Base-by-base conservation (phyloP, 1,140 invertebrate genomes). In the Ptiloglossa arizonensis region DNA sequence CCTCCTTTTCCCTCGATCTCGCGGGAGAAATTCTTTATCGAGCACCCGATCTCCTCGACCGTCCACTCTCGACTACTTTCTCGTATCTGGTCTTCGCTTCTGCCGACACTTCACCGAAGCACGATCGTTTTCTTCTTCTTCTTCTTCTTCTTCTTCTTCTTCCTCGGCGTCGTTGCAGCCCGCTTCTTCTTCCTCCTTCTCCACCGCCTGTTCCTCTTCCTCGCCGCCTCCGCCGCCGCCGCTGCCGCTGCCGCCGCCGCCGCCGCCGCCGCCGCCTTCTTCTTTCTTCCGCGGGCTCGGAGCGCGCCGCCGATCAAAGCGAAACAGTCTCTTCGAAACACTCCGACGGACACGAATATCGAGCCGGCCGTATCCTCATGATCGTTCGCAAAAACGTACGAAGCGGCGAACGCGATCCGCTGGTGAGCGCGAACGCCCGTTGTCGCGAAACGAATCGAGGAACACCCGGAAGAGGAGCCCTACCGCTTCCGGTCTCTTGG, bases 21-120 rank as follows among this genome's bases (percentile, higher is more conserved):
- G 41, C 38, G 22, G 29, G 32, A 69, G 73, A 76, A 76, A 76
- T 76, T 76, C 73, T 76, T 76, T 76, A 76, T 76, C 73, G 73
- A 69, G 54, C 73, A 69, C 64, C 73, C 73, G 73, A 76, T 76
- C 73, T 76, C 73, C 54, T 69, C 73, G 73, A 69, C 73, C 73
- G 73, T 76, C 64, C 73, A 76, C 73, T 76, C 73, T 76, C 73
- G 73, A 76, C 73, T 76, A 76, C 73, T 76, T 69, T 76, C 73
- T 76, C 73, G 75, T 71, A 62, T 77, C 73, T 76, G 64, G 56
- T 71, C 67, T 70, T 69, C 44, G 74, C 67, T 70, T 54, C 75
- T 70, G 68, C 57, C 75, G 57, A 70, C 75, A 77, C 75, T 77
- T 77, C 57, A 77, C 75, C 48, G 75, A 63, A 71, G 35, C 75